phyloP scores from a whole-genome alignment of 2,113 vertebrate genomes.

The Phoxinus phoxinus region DNA sequence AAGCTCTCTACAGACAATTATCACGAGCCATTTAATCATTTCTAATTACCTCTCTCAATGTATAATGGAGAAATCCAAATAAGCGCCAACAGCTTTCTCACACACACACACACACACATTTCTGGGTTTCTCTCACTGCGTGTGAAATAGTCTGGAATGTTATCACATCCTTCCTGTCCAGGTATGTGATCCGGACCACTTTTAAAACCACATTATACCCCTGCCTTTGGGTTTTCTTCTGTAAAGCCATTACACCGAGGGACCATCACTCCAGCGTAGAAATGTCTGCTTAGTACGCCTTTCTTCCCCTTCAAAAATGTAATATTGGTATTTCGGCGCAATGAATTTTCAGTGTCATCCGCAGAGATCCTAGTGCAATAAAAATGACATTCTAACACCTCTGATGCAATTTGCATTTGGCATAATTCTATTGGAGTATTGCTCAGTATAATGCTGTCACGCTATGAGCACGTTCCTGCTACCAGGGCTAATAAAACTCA shows the following conservation, averaged over 20 bases:
- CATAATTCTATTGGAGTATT: constrained; percentile 50
- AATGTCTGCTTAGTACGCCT: constrained; percentile 38
- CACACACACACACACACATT: constrained; percentile 1
- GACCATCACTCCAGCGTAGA: constrained; percentile 15
- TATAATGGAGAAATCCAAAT: constrained; percentile 55
- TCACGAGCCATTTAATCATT: constrained; percentile 50
- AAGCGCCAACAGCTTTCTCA: constrained; percentile 25
- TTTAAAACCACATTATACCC: constrained; percentile 18
- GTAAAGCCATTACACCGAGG: constrained; percentile 3
- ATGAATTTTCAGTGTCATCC: constrained; percentile 68
- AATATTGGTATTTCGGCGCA: constrained; percentile 64
- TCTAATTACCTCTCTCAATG: constrained; percentile 48
- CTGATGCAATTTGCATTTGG: constrained; percentile 61
- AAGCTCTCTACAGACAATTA: constrained; percentile 34
- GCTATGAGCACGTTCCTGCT: constrained; percentile 61
- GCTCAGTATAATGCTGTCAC: constrained; percentile 56
- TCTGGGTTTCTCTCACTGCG: background rate
- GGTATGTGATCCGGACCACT: background rate
- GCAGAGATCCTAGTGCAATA: constrained; percentile 60
- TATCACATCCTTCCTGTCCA: constrained; percentile 13
- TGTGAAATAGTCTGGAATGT: constrained; percentile 23
- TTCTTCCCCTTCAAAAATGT: constrained; percentile 54
- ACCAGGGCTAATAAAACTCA: constrained; percentile 51
- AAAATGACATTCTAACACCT: constrained; percentile 60
- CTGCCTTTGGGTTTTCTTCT: constrained; percentile 31